Conservation (phyloP, 2,113 vertebrate species). For the Tragulus kanchil region DNA sequence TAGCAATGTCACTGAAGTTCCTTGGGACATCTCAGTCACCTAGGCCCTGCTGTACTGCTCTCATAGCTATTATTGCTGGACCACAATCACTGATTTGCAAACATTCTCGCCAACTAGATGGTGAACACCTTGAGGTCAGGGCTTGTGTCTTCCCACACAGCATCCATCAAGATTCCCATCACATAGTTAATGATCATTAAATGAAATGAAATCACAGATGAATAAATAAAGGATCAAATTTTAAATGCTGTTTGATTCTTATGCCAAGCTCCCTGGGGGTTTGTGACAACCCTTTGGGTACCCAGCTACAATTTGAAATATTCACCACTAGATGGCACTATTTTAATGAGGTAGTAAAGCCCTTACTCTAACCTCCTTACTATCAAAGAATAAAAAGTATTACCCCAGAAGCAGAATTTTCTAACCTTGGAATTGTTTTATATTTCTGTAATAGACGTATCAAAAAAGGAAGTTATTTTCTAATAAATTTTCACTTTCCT, state of each 20-base stretch:
- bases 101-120: neutral
- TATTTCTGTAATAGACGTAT: neutral
- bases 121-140: neutral
- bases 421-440: slow-evolving; percentile 23
- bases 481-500: neutral
- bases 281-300: slow-evolving; percentile 7
- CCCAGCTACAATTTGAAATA: slow-evolving; percentile 69
- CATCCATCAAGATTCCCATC: neutral
- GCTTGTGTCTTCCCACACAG: neutral
- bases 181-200: neutral
- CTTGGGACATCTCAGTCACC: neutral
- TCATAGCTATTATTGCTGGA: neutral
- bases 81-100: neutral
- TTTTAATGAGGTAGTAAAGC: slow-evolving; percentile 75
- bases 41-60: neutral
- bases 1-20: neutral
- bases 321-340: slow-evolving; percentile 80
- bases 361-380: neutral
- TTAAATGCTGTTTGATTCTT: neutral
- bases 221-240: neutral
- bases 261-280: neutral
- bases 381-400: neutral
- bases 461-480: slow-evolving; percentile 9
- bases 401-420: slow-evolving; percentile 46
- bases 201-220: neutral